phyloP scores from a whole-genome alignment of 92 coral and sea anemone species.

The Actinostola sp. region DNA sequence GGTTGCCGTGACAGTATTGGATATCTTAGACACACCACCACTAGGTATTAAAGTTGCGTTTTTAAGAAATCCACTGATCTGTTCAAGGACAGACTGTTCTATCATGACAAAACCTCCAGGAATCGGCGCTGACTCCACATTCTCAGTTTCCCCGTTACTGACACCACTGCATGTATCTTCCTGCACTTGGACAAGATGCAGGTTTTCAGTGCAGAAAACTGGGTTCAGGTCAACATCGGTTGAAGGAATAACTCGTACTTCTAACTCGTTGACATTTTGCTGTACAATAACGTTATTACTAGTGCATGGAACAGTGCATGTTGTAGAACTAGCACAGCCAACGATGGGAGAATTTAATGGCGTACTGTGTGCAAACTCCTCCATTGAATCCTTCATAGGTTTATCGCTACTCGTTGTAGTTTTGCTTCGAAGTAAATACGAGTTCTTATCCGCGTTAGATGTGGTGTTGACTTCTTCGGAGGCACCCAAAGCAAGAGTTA shows the following conservation, averaged over 20 bases:
- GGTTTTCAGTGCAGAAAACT: conserved; percentile 7
- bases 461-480: conserved; percentile 82
- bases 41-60: conserved; percentile 21
- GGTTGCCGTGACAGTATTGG: conserved; percentile 17
- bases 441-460: conserved; percentile 6
- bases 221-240: conserved; percentile 9
- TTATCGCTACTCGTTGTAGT: background rate
- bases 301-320: background rate
- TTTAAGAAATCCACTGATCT: conserved; percentile 52
- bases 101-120: conserved; percentile 71
- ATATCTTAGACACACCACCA: conserved; percentile 3
- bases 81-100: conserved; percentile 81
- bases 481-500: conserved; percentile 70
- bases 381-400: background rate
- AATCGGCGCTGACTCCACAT: conserved; percentile 31
- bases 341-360: conserved; percentile 24
- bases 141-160: background rate
- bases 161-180: background rate
- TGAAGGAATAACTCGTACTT: conserved; percentile 5
- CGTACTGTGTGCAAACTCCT: background rate
- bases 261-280: conserved; percentile 6
- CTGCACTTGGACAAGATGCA: conserved; percentile 21
- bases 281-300: background rate
- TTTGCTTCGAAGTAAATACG: conserved; percentile 20
- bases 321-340: background rate